Percentiles rank a stretch among this genome's conserved stretches.
Evolutionary conservation across 92 coral and sea anemone species (phyloP).

Genomic region (Diadumene lineata): DNA sequence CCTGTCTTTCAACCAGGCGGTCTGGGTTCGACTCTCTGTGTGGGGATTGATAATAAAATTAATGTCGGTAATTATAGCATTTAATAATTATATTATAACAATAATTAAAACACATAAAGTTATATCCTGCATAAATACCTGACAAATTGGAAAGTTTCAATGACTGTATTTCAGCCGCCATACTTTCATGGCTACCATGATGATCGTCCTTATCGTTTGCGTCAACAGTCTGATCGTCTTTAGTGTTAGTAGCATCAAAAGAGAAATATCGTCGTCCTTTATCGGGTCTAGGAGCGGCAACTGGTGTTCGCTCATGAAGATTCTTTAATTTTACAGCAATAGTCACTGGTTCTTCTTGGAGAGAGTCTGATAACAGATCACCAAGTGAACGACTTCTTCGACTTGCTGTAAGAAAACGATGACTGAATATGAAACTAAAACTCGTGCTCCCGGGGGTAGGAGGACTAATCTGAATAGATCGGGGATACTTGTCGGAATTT

Average conservation of each 20-base stretch:
- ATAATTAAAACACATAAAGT: too few relatives aligned
- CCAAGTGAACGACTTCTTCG: conserved; percentile 10
- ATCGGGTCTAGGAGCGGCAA: conserved; percentile 8
- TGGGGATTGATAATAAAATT: too few relatives aligned
- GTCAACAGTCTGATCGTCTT: neutral
- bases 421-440: neutral
- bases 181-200: conserved; percentile 7
- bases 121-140: conserved; percentile 12
- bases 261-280: conserved; percentile 5
- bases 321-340: neutral
- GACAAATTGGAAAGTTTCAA: conserved; percentile 10
- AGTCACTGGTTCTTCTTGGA: neutral
- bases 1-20: conserved; percentile 87
- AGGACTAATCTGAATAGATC: too few relatives aligned
- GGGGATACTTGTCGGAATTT: too few relatives aligned
- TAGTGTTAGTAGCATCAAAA: conserved; percentile 16
- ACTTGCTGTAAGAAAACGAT: neutral
- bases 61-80: too few relatives aligned
- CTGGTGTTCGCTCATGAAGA: conserved; percentile 11
- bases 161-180: conserved; percentile 9
- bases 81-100: too few relatives aligned
- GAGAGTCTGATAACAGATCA: conserved; percentile 2
- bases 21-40: conserved; percentile 78
- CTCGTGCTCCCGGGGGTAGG: too few relatives aligned
- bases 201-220: neutral